Evolutionary conservation across 2,797 vertebrate genomes (phyloP), one percentile per base, ranked within the genome.

Genomic region (Rhabdophis nuchalis): DNA sequence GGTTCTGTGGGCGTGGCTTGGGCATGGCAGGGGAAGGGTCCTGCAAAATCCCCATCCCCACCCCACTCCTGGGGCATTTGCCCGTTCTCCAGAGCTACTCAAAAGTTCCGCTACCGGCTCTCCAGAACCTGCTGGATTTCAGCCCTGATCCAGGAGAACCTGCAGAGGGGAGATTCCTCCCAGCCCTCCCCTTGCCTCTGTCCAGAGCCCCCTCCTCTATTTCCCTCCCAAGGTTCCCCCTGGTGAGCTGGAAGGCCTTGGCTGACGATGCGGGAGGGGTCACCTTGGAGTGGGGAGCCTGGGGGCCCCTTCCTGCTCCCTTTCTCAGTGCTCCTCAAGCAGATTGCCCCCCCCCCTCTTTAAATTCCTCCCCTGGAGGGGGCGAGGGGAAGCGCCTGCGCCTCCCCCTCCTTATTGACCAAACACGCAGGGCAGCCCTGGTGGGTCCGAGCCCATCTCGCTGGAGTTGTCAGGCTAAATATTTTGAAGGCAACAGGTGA

Each of bases 391-490:
- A 82, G 36, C 1, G 23, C 27, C 50, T 18, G 10, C 16, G 46
- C 23, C 27, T 8, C 41, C 54, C 32, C 5, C 90, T 90, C 94
- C 72, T 93, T 97, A 97, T 97, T 97, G 97, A 95, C 96, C 97
- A 96, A 97, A 97, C 96, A 98, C 94, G 95, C 87, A 53, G 58
- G 52, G 61, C 32, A 29, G 27, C 5, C 1, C 13, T 90, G 64
- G 54, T 57, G 0, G 85, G 25, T 82, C 92, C 77, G 8, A 53
- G 25, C 46, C 60, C 93, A 72, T 85, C 61, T 91, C 86, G 95
- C 95, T 41, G 41, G 95, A 97, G 97, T 97, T 97, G 95, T 97
- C 96, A 97, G 97, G 97, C 92, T 97, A 98, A 98, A 98, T 97
- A 97, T 97, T 98, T 97, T 94, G 97, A 86, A 93, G 97, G 93